phyloP scores from a whole-genome alignment of 2,797 vertebrate genomes.

The Dermochelys coriacea region DNA sequence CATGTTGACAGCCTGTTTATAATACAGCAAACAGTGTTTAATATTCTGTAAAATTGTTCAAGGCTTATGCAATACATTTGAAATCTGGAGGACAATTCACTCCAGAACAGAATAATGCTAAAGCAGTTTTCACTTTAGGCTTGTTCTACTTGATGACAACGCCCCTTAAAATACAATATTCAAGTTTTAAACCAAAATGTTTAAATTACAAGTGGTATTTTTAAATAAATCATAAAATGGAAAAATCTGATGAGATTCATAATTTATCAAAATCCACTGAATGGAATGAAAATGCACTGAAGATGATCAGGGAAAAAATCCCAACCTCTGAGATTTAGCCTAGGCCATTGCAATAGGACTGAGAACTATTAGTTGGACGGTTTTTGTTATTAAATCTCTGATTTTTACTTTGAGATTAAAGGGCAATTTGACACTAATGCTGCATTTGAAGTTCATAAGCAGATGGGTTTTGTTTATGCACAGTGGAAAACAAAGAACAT shows the following conservation, averaged over 20 bases:
- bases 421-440: slow-evolving; percentile 30
- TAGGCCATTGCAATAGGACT: slow-evolving; percentile 3
- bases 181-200: background rate
- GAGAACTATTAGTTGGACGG: background rate
- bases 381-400: background rate
- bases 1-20: background rate
- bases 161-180: slow-evolving; percentile 30
- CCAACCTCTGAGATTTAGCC: slow-evolving; percentile 35
- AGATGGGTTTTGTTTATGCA: background rate
- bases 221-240: slow-evolving; percentile 19
- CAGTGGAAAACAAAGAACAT: background rate
- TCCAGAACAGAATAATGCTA: background rate
- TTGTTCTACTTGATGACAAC: background rate
- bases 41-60: slow-evolving; percentile 12
- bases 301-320: background rate
- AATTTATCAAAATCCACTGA: slow-evolving; percentile 35
- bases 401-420: slow-evolving; percentile 26
- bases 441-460: background rate
- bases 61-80: background rate
- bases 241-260: slow-evolving; percentile 1
- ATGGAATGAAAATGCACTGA: slow-evolving; percentile 49
- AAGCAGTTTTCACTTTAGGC: background rate
- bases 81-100: background rate
- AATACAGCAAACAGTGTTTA: slow-evolving; percentile 3
- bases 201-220: background rate